phyloP scores from a whole-genome alignment of 2,888 invertebrate species.

The Lasioglossum malachurum region DNA sequence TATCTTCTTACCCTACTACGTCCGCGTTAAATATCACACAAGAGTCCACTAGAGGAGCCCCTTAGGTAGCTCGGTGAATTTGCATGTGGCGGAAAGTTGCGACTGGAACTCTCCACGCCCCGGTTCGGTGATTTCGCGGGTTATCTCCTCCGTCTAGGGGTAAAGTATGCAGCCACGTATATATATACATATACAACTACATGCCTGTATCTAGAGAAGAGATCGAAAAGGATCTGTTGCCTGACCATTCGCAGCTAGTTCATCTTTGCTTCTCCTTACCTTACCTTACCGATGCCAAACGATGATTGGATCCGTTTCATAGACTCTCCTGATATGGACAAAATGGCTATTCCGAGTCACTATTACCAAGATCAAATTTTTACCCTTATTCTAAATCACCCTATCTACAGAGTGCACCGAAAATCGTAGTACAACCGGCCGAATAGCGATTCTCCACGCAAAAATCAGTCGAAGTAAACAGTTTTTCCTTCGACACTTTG shows the following conservation, averaged over 20 bases:
- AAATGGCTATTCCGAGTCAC: slow-evolving; percentile 80
- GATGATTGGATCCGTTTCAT: slow-evolving; percentile 87
- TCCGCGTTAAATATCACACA: slow-evolving; percentile 69
- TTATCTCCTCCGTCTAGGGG: slow-evolving; percentile 68
- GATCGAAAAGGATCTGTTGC: slow-evolving; percentile 49
- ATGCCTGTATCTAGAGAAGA: slow-evolving; percentile 25
- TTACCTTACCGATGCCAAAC: slow-evolving; percentile 40
- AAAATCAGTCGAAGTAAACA: neutral
- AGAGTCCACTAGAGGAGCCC: slow-evolving; percentile 67
- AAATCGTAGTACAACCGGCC: neutral
- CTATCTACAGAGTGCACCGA: neutral
- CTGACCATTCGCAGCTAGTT: slow-evolving; percentile 60
- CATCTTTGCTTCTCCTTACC: slow-evolving; percentile 41
- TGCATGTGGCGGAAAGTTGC: slow-evolving; percentile 74
- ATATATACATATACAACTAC: slow-evolving; percentile 7
- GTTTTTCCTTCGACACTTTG: neutral
- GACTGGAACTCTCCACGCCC: slow-evolving; percentile 56
- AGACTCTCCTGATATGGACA: slow-evolving; percentile 85
- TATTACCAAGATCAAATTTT: neutral
- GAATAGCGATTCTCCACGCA: neutral
- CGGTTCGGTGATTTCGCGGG: slow-evolving; percentile 67
- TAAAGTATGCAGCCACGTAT: slow-evolving; percentile 19
- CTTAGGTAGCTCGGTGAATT: slow-evolving; percentile 66
- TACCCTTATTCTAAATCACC: neutral
- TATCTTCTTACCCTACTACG: slow-evolving; percentile 36